These are phyloP conservation scores for Callionymus lyra DNA, from an alignment of 2,113 vertebrate genomes.

Conservation along the genomic window DNA sequence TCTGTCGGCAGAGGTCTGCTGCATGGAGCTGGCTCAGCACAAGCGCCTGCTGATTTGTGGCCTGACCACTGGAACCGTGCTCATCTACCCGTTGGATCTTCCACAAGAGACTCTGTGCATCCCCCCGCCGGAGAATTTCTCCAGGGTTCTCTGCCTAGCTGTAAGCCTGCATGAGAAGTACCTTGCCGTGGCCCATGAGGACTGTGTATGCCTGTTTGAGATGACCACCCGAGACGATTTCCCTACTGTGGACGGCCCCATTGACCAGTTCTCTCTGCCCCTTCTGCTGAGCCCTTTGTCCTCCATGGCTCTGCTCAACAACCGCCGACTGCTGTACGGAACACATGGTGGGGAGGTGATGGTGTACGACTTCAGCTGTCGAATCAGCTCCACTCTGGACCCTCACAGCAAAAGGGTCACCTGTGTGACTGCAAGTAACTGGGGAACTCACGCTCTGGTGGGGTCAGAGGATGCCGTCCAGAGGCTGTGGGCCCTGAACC, in stretches of 20 bases:
- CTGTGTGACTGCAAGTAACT: slow-evolving; percentile 64
- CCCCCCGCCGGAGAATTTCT: slow-evolving; percentile 66
- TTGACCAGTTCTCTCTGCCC: slow-evolving; percentile 42
- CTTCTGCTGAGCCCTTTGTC: slow-evolving; percentile 50
- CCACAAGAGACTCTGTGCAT: slow-evolving; percentile 65
- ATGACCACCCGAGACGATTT: slow-evolving; percentile 56
- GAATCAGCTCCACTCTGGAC: slow-evolving; percentile 49
- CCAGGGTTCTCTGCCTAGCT: slow-evolving; percentile 41
- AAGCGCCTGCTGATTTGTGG: slow-evolving; percentile 66
- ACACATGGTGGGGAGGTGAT: slow-evolving; percentile 46
- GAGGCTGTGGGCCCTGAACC: slow-evolving; percentile 70
- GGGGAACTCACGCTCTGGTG: slow-evolving; percentile 59
- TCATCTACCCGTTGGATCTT: slow-evolving; percentile 68
- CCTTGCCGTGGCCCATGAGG: slow-evolving; percentile 56
- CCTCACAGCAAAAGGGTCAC: slow-evolving; percentile 60
- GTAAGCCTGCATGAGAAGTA: slow-evolving; percentile 55
- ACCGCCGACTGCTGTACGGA: slow-evolving; percentile 59
- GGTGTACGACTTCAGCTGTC: slow-evolving; percentile 38
- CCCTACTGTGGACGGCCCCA: slow-evolving; percentile 55
- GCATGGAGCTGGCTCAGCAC: slow-evolving; percentile 64
- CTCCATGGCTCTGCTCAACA: slow-evolving; percentile 51
- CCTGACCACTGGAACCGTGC: slow-evolving; percentile 63
- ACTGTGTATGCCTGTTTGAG: slow-evolving; percentile 55
- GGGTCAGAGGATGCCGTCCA: slow-evolving; percentile 66
- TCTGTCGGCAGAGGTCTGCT: slow-evolving; percentile 55